Conservation (phyloP, 2,113 vertebrate species). For the Lamprologus callipterus region DNA sequence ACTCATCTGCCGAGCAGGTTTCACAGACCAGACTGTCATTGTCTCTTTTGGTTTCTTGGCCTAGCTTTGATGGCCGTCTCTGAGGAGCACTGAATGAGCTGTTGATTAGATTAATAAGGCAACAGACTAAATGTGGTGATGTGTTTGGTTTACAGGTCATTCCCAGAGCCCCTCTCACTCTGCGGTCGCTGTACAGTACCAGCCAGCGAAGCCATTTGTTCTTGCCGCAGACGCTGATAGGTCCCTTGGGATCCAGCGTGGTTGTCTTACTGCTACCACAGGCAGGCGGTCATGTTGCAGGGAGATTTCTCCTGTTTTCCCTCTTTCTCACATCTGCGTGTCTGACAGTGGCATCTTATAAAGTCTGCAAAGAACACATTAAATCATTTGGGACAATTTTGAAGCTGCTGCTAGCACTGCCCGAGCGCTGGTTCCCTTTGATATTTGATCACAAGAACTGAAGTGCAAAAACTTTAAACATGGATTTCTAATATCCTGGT, state of each 20-base stretch:
- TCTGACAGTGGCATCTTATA: constrained; percentile 15
- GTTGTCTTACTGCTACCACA: constrained; percentile 34
- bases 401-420: background rate
- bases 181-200: constrained; percentile 26
- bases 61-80: constrained; percentile 42
- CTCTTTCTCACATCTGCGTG: background rate
- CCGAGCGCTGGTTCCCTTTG: constrained; percentile 1
- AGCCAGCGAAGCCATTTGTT: constrained; percentile 57
- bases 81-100: constrained; percentile 43
- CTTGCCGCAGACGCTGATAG: constrained; percentile 42
- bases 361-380: constrained; percentile 6
- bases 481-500: constrained; percentile 55
- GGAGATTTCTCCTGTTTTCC: background rate
- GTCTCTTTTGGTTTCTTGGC: constrained; percentile 43
- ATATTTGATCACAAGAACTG: constrained; percentile 18
- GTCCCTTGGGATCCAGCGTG: constrained; percentile 21
- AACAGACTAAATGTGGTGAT: constrained; percentile 60
- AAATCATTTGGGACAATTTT: constrained; percentile 13
- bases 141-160: constrained; percentile 63
- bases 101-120: constrained; percentile 66
- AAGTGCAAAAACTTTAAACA: constrained; percentile 36
- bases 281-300: constrained; percentile 31
- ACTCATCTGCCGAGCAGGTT: constrained; percentile 11
- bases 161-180: constrained; percentile 43
- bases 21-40: constrained; percentile 31